A percentile compares a stretch with the other conserved stretches of the same genome.
These are phyloP conservation scores for Lasius fuliginosus DNA, from an alignment of 2,888 invertebrate species.

Conservation along the genomic window DNA sequence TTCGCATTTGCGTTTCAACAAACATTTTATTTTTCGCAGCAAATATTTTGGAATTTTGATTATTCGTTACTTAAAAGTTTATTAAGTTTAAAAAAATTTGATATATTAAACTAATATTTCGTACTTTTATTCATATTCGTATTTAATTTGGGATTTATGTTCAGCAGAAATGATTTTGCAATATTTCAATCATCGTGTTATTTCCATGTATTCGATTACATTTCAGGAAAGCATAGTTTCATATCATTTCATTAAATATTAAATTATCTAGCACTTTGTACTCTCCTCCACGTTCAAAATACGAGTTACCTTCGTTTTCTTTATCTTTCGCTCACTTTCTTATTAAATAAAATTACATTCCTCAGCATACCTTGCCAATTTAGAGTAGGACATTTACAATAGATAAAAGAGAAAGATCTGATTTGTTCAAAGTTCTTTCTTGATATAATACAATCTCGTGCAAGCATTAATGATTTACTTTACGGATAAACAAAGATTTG, in stretches of 20 bases:
- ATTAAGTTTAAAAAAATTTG: not conserved
- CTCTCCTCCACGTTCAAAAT: slow-evolving; percentile 53
- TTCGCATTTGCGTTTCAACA: not conserved
- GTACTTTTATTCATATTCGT: slow-evolving; percentile 20
- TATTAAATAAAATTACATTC: slow-evolving; percentile 44
- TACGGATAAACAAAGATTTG: slow-evolving; percentile 4
- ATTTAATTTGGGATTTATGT: not conserved
- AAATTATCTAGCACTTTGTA: slow-evolving; percentile 49
- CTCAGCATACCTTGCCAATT: slow-evolving; percentile 19
- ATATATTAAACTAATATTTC: slow-evolving; percentile 26
- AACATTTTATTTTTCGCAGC: not conserved
- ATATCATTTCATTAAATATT: slow-evolving; percentile 33
- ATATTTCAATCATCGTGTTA: slow-evolving; percentile 17
- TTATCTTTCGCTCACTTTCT: slow-evolving; percentile 33
- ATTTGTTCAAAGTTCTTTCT: not conserved
- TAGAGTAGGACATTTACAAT: slow-evolving; percentile 11
- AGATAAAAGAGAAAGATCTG: slow-evolving; percentile 26
- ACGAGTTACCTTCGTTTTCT: slow-evolving; percentile 42
- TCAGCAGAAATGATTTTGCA: not conserved
- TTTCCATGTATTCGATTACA: slow-evolving; percentile 19
- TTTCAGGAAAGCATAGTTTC: slow-evolving; percentile 12
- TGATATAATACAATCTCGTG: slow-evolving; percentile 18
- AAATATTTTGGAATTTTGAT: not conserved
- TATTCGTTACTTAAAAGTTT: slow-evolving; percentile 27
- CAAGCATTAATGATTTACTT: slow-evolving; percentile 30